These are phyloP conservation scores for Nemurella pictetii DNA, from an alignment of 2,888 invertebrate genomes.

Conservation along the genomic window DNA sequence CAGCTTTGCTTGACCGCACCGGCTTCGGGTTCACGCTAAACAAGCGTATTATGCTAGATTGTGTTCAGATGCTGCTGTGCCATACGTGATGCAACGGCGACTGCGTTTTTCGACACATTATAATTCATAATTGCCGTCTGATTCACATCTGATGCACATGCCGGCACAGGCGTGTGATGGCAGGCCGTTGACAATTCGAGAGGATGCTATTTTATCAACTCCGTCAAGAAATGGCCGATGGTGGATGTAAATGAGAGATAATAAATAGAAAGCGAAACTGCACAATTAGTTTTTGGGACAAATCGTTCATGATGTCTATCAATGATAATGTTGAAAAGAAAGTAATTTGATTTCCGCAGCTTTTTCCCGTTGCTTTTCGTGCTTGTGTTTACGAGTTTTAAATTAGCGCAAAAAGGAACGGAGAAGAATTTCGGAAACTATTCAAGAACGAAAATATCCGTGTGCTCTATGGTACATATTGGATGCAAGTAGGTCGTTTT, in stretches of 20 bases:
- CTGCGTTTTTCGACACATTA: not conserved
- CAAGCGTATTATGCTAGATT: not conserved
- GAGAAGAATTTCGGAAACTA: not conserved
- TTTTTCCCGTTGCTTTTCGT: not conserved
- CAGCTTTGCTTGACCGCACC: not conserved
- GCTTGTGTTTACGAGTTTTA: not conserved
- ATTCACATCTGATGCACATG: not conserved
- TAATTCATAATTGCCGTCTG: no score
- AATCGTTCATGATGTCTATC: not conserved
- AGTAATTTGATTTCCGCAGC: not conserved
- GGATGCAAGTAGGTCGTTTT: no score
- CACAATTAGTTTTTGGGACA: not conserved
- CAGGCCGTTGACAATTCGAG: not conserved
- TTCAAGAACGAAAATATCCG: not conserved
- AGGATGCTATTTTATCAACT: not conserved
- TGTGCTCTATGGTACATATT: not conserved
- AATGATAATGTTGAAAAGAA: not conserved
- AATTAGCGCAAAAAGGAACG: not conserved
- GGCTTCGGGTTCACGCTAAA: not conserved
- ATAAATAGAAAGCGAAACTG: not conserved
- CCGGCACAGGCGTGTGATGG: not conserved
- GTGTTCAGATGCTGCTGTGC: no score
- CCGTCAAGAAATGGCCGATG: no score
- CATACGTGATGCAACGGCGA: not conserved
- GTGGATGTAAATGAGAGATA: not conserved